These are phyloP conservation scores for Aethes cnicana DNA, from an alignment of 2,888 invertebrate species.

Conservation along the genomic window DNA sequence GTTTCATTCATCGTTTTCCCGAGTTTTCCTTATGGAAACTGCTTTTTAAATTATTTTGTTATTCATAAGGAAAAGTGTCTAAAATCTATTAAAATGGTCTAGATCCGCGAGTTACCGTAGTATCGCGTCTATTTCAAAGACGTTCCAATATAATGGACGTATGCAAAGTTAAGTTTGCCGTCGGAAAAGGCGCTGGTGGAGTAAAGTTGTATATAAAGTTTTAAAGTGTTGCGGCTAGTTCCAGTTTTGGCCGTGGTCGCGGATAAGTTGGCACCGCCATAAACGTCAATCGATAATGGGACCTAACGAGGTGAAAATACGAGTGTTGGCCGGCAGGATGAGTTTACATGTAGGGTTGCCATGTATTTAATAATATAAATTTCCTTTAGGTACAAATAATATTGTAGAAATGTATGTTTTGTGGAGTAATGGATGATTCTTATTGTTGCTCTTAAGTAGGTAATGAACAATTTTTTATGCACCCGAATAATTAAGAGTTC, in stretches of 20 bases:
- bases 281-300: conserved; percentile 27
- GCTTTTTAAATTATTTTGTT: too few species aligned
- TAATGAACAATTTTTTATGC: too few species aligned
- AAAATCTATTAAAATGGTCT: too few species aligned
- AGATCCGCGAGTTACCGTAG: conserved; percentile 20
- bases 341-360: conserved; percentile 9
- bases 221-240: neutral
- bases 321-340: conserved; percentile 16
- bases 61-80: too few species aligned
- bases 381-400: too few species aligned
- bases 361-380: neutral
- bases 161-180: conserved; percentile 20
- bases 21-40: too few species aligned
- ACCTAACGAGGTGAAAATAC: conserved; percentile 27
- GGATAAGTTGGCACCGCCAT: neutral
- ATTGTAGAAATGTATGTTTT: too few species aligned
- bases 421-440: too few species aligned
- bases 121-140: conserved; percentile 11
- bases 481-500: too few species aligned
- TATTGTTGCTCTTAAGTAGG: too few species aligned
- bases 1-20: too few species aligned
- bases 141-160: conserved; percentile 16
- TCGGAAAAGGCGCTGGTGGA: neutral
- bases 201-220: neutral
- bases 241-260: neutral